These are phyloP conservation scores for Creontiades dilutus DNA, from an alignment of 2,888 invertebrate genomes.

Conservation along the genomic window DNA sequence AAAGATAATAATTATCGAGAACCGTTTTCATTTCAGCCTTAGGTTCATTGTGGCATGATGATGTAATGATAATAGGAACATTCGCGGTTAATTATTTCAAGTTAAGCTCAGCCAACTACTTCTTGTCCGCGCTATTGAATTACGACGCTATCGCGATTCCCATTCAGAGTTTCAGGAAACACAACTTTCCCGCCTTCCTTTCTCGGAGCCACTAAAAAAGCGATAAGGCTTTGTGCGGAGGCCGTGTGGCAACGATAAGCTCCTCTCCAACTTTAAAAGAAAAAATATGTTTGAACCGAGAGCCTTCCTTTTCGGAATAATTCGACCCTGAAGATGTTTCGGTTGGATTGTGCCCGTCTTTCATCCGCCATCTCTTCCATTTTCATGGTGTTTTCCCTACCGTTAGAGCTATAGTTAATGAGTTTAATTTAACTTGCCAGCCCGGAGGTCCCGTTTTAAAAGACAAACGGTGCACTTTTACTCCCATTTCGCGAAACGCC, in stretches of 20 bases:
- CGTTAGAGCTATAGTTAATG: not conserved
- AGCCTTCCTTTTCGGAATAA: slow-evolving; percentile 9
- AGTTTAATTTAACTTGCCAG: slow-evolving; percentile 50
- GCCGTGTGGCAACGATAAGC: not conserved
- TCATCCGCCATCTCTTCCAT: not conserved
- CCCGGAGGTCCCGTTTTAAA: not conserved
- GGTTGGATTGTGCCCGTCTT: slow-evolving; percentile 53
- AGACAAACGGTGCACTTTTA: slow-evolving; percentile 25
- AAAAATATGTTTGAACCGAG: not conserved
- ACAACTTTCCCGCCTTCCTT: not conserved
- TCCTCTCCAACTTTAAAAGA: not conserved
- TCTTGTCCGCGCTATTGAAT: not conserved
- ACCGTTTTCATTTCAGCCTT: too few species aligned
- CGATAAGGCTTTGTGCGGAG: slow-evolving; percentile 20
- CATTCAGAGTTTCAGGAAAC: not conserved
- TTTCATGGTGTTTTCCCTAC: not conserved
- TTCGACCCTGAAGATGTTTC: slow-evolving; percentile 53
- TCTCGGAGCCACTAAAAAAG: slow-evolving; percentile 12
- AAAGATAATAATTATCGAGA: too few species aligned
- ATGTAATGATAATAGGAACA: not conserved
- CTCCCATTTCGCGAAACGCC: not conserved
- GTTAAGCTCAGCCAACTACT: not conserved
- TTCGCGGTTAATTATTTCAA: not conserved
- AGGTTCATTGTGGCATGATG: not conserved
- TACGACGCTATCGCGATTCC: not conserved